Conservation (phyloP, 2,113 vertebrate species). For the zebrafish (Danio rerio) region DNA sequence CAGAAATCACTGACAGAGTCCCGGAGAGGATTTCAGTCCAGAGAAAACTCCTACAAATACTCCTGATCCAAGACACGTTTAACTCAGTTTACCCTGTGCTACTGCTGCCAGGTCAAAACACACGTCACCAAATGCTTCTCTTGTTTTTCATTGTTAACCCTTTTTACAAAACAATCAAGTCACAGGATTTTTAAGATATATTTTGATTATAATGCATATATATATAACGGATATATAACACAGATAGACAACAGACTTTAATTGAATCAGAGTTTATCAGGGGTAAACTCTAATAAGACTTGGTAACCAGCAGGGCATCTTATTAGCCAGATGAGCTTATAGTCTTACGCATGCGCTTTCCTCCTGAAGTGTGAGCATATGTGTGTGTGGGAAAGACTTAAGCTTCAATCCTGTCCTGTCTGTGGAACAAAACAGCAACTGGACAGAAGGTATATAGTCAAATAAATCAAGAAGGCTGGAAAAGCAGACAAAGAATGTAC, state of each 20-base stretch:
- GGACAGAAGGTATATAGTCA: neutral
- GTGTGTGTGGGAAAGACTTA: constrained; percentile 67
- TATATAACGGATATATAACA: too few species aligned
- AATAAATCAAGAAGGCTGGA: neutral
- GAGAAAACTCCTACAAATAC: constrained; percentile 14
- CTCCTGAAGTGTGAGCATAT: constrained; percentile 81
- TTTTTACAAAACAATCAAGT: neutral
- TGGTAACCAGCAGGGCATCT: constrained; percentile 65
- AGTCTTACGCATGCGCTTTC: constrained; percentile 72
- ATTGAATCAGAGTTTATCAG: neutral
- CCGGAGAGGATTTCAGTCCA: constrained; percentile 17
- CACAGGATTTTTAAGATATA: neutral
- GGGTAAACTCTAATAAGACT: neutral
- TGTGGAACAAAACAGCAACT: neutral
- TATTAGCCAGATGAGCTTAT: constrained; percentile 92
- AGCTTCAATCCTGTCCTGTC: constrained; percentile 58
- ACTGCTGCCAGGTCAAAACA: neutral
- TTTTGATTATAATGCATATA: neutral
- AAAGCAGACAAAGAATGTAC: neutral
- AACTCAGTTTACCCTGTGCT: neutral
- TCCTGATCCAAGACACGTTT: neutral
- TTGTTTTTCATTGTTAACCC: neutral
- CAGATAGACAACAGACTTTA: too few species aligned
- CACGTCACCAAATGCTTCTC: neutral
- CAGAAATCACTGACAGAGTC: constrained; percentile 4